Conservation (phyloP, 2,888 invertebrate species). For the Laspeyria flexula region DNA sequence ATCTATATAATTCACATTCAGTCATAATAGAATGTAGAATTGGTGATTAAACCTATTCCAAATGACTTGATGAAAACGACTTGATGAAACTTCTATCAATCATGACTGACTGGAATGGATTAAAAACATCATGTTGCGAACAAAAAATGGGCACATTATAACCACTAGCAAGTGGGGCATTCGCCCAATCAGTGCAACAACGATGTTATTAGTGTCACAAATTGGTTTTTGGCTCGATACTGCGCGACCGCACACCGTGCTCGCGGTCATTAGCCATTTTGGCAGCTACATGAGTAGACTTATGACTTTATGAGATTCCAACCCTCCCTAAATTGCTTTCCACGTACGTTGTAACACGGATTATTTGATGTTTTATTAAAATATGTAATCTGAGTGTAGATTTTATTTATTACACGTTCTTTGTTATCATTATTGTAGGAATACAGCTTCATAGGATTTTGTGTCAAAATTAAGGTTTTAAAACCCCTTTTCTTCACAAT, state of each 20-base stretch:
- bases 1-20: too few relatives aligned
- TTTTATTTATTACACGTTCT: not conserved
- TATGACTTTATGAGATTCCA: constrained; percentile 72
- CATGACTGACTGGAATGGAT: too few relatives aligned
- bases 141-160: not conserved
- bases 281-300: constrained; percentile 71
- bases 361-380: constrained; percentile 41
- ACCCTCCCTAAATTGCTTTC: constrained; percentile 46
- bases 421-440: too few relatives aligned
- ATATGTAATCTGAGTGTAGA: not conserved
- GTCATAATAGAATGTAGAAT: too few relatives aligned
- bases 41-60: too few relatives aligned
- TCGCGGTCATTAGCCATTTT: constrained; percentile 83
- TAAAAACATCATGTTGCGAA: not conserved
- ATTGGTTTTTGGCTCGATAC: constrained; percentile 83
- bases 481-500: too few relatives aligned
- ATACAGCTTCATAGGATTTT: too few relatives aligned
- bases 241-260: constrained; percentile 70
- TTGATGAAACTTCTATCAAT: too few relatives aligned
- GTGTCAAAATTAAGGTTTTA: too few relatives aligned
- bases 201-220: constrained; percentile 75
- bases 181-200: constrained; percentile 56
- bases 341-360: constrained; percentile 21
- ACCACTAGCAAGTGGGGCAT: constrained; percentile 19
- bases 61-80: too few relatives aligned